Conservation (phyloP, 2,113 vertebrate species). For the Noturus placidus region DNA sequence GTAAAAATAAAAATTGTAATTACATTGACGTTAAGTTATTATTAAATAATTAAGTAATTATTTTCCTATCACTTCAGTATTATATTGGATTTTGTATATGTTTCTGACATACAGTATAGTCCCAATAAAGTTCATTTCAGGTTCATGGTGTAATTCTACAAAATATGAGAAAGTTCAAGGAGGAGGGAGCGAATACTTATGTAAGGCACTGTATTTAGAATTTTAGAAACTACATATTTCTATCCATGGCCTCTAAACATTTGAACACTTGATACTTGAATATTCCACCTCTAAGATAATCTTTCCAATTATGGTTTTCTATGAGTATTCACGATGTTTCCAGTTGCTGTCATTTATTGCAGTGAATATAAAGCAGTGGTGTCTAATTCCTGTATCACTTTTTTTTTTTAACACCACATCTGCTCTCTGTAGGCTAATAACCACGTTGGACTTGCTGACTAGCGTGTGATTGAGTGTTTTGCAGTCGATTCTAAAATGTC, state of each 20-base stretch:
- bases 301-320: not conserved
- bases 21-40: no score
- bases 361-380: not conserved
- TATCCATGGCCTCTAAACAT: not conserved
- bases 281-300: not conserved
- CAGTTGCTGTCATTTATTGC: no score
- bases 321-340: not conserved
- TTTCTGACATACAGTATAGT: not conserved
- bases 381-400: not conserved
- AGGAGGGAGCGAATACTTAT: not conserved
- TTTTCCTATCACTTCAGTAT: not conserved
- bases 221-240: not conserved
- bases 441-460: not conserved
- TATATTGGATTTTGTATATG: not conserved
- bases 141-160: not conserved
- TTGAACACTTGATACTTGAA: not conserved
- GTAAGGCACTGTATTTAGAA: not conserved
- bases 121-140: not conserved
- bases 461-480: not conserved
- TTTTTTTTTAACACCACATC: not conserved
- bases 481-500: not conserved
- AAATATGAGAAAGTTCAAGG: not conserved
- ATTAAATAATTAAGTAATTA: no score
- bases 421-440: not conserved
- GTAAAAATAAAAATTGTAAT: no score